Conservation (phyloP, 1,140 invertebrate species). For the Neodiprion lecontei region DNA sequence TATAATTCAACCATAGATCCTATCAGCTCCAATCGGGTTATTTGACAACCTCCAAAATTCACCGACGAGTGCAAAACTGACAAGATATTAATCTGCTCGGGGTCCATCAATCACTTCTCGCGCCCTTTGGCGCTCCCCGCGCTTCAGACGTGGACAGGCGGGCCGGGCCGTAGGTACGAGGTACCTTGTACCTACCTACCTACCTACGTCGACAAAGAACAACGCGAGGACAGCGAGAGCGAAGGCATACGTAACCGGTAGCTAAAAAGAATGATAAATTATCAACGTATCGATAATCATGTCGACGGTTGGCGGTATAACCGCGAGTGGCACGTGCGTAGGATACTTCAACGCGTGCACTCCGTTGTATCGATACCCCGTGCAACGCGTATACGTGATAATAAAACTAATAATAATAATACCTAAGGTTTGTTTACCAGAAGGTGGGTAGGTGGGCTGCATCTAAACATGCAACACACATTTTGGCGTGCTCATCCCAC, state of each 20-base stretch:
- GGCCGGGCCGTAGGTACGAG: too few species aligned
- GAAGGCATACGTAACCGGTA: not conserved
- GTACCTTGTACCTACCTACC: not conserved
- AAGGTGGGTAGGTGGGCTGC: too few species aligned
- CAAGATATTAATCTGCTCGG: not conserved
- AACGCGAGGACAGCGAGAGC: not conserved
- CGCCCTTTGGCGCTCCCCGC: not conserved
- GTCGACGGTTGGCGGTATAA: not conserved
- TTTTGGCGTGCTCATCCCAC: too few species aligned
- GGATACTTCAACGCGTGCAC: not conserved
- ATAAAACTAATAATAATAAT: too few species aligned
- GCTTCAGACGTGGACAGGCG: not conserved
- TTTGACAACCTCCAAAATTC: not conserved
- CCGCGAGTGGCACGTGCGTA: constrained; percentile 1
- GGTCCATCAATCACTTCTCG: not conserved
- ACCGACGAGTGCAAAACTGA: not conserved
- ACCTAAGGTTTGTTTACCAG: too few species aligned
- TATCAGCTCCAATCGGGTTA: not conserved
- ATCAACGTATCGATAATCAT: constrained; percentile 7
- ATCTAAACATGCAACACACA: too few species aligned
- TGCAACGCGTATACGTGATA: too few species aligned
- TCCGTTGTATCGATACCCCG: not conserved
- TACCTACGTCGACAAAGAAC: not conserved
- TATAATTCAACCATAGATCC: not conserved
- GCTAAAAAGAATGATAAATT: constrained; percentile 8